Percentiles rank a stretch among this genome's conserved stretches.
phyloP scores from a whole-genome alignment of 2,797 vertebrate genomes.

The Amphiprion clarkii region DNA sequence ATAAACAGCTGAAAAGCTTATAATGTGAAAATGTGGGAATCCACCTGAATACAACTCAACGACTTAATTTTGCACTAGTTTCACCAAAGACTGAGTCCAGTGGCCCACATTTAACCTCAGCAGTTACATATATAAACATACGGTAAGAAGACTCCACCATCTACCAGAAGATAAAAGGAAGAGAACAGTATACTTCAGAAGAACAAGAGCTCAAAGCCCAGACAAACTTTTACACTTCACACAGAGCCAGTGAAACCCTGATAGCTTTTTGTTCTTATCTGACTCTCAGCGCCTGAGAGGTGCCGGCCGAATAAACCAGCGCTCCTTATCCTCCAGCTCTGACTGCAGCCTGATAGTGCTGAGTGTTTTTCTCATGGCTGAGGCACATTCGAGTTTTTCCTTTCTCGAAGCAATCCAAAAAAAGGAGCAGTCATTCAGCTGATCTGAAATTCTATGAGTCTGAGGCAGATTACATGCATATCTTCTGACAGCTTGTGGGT shows the following conservation, averaged over 20 bases:
- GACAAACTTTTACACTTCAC: constrained; percentile 42
- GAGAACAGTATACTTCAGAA: not conserved
- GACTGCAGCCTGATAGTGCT: constrained; percentile 7
- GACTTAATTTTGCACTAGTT: too few relatives aligned
- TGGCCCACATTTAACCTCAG: too few relatives aligned
- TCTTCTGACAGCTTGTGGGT: not conserved
- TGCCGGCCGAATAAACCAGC: constrained; percentile 61
- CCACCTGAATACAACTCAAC: too few relatives aligned
- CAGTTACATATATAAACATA: not conserved
- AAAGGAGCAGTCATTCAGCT: not conserved
- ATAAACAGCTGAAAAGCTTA: too few relatives aligned
- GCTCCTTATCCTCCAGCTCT: constrained; percentile 54
- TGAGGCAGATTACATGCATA: too few relatives aligned
- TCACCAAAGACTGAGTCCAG: too few relatives aligned
- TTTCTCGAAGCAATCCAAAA: not conserved
- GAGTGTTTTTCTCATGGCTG: constrained; percentile 22
- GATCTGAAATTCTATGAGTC: too few relatives aligned
- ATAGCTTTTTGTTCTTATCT: constrained; percentile 55
- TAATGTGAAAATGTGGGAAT: too few relatives aligned
- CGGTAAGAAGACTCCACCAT: not conserved
- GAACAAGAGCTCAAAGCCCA: not conserved
- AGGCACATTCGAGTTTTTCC: not conserved
- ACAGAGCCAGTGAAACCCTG: constrained; percentile 51
- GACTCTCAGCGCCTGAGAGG: constrained; percentile 55
- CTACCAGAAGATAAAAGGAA: not conserved